Evolutionary conservation across 2,888 invertebrate species (phyloP), one percentile per base, ranked within the genome.

Genomic region (Nomada fucata): DNA sequence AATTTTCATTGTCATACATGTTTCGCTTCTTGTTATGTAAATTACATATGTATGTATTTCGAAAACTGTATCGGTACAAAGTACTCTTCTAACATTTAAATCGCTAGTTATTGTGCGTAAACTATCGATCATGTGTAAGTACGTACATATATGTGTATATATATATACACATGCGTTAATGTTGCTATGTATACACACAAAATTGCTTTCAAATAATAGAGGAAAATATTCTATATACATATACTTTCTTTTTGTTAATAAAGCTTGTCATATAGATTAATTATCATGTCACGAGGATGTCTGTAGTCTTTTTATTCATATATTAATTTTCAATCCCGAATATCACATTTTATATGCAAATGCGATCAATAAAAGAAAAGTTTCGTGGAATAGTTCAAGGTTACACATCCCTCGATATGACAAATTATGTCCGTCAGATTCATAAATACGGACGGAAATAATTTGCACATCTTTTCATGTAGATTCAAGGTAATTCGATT

Each of bases 291-390:
- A 61, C 5, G 36, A 20, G n/a, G 4, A 13, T 47, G 7, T 2
- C 13, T 44, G 1, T 3, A 44, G 26, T 59, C 55, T 18, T 5
- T 20, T 7, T 15, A 29, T 10, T 52, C n/a, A 44, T 57, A 50
- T 42, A 42, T 55, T 26, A 42, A 13, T 42, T 65, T 7, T 20
- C 26, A 52, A 13, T 3, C 11, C 13, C 23, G 13, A 11, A 18
- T 29, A 57, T 23, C 13, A 72, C 29, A 68, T 55, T 68, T 68
- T 59, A 20, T 23, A 11, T 18, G 50, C 47, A 68, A 63, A 72
- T 20, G 60, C 36, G 72, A 80, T 72, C 67, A 57, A 80, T 79
- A 79, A 67, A 47, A 36, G 50, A 78, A 71, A 79, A 78, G 60
- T 67, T 72, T n/a, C n/a, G 11, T 18, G 61, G 20, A n/a, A 65